These are phyloP conservation scores for Xerus rutilus DNA, from an alignment of 2,797 vertebrate species.

Conservation along the genomic window DNA sequence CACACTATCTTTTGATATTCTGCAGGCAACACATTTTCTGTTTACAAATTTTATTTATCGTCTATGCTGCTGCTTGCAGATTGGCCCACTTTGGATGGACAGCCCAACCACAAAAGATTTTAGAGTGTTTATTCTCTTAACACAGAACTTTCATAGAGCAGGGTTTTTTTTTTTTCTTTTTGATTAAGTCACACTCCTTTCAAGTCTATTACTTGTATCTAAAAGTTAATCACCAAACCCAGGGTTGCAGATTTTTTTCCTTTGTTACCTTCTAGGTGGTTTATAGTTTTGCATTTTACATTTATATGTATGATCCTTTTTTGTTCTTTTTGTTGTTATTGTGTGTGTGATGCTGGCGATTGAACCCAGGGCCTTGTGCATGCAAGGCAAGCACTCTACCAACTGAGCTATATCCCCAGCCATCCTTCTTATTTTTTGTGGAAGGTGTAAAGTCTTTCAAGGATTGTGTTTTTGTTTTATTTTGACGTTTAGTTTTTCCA, in stretches of 20 bases:
- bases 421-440: too few relatives aligned
- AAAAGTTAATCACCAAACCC: neutral
- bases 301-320: too few relatives aligned
- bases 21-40: neutral
- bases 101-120: neutral
- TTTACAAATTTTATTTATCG: neutral
- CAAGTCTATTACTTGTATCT: neutral
- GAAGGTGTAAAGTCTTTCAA: too few relatives aligned
- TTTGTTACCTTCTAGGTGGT: neutral
- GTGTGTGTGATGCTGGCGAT: too few relatives aligned
- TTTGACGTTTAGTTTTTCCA: too few relatives aligned
- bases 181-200: neutral
- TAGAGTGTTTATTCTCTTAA: conserved; percentile 6
- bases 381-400: too few relatives aligned
- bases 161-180: conserved; percentile 16
- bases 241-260: neutral
- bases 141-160: neutral
- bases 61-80: neutral
- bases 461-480: too few relatives aligned
- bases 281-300: too few relatives aligned
- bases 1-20: neutral
- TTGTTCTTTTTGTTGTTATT: too few relatives aligned
- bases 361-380: too few relatives aligned
- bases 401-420: too few relatives aligned
- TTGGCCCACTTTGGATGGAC: neutral